Base-by-base conservation (phyloP, 2,888 invertebrate genomes). In the Elaeidobius kamerunicus region DNA sequence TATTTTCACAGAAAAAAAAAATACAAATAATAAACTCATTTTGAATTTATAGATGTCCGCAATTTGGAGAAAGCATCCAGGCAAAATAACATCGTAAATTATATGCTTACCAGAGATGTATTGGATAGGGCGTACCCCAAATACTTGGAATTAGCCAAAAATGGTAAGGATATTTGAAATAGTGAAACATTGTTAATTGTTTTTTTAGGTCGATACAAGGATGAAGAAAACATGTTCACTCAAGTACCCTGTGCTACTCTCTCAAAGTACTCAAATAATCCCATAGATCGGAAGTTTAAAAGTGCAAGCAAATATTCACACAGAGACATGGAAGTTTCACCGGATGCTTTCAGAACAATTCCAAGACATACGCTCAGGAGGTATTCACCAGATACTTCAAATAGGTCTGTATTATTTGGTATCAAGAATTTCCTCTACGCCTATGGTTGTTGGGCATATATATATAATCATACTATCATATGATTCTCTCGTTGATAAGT, bases 151-250 rank as follows among this genome's bases (percentile, higher is more conserved):
- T 28, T 43, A 36, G 57, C n/a, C 11, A 30, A 47, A 43, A 53
- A 53, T 53, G 53, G 53, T 52, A 52, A 15, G 35, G 16, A 49
- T 14, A 7, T 23, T 16, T 3, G 2, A 15, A 11, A 5, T 7
- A 12, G 5, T 19, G 18, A 6, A 32, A 45, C 9, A 35, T 23
- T 34, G 3, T 34, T 17, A 16, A 20, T 50, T 40, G 1, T 45
- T 43, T 23, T 19, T n/a, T 12, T 12, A 56, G 61, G 62, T 6
- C 35, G 60, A 38, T 61, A 63, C 41, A 56, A 52, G 41, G 62
- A 62, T 42, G 62, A 63, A 46, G 59, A 57, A 44, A 40, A 60
- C 42, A 44, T 61, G 23, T 62, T 63, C 18, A 18, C 46, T 27
- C 47, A 46, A 41, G 18, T 20, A 23, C 20, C 47, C 3, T 45